phyloP scores from a whole-genome alignment of 2,888 invertebrate genomes.

The Thymelicus sylvestris region DNA sequence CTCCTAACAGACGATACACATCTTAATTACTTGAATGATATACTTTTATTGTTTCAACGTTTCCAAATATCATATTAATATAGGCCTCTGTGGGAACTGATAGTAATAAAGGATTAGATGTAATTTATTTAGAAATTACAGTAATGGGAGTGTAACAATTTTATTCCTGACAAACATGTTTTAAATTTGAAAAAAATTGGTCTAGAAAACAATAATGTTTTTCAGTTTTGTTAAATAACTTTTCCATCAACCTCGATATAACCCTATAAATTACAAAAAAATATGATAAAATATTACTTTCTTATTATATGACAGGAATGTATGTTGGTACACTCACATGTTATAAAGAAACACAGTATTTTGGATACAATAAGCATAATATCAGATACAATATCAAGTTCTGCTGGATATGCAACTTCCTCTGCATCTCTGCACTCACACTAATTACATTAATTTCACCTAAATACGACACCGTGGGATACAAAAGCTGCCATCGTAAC shows the following conservation, averaged over 20 bases:
- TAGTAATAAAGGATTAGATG: slow-evolving; percentile 12
- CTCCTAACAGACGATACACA: slow-evolving; percentile 62
- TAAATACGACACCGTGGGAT: slow-evolving; percentile 64
- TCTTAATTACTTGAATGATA: slow-evolving; percentile 54
- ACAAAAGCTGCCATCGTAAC: slow-evolving; percentile 69
- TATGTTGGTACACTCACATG: slow-evolving; percentile 18
- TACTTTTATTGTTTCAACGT: slow-evolving; percentile 41
- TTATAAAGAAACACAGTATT: slow-evolving; percentile 39
- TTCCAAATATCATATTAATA: slow-evolving; percentile 44
- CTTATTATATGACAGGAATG: not conserved
- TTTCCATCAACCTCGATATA: too few relatives aligned
- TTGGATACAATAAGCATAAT: slow-evolving; percentile 59
- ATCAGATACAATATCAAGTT: slow-evolving; percentile 63
- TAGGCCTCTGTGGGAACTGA: slow-evolving; percentile 28
- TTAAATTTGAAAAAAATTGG: too few relatives aligned
- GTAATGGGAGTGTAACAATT: slow-evolving; percentile 17
- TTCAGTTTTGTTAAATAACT: too few relatives aligned
- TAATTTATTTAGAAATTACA: not conserved
- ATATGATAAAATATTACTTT: too few relatives aligned
- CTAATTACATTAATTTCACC: slow-evolving; percentile 63
- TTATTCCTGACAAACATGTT: too few relatives aligned
- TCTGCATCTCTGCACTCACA: slow-evolving; percentile 64
- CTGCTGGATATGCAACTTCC: slow-evolving; percentile 65
- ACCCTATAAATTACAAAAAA: too few relatives aligned
- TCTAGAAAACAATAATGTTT: too few relatives aligned